These are phyloP conservation scores for Reinhardtius hippoglossoides DNA, from an alignment of 2,113 vertebrate genomes.

Conservation along the genomic window DNA sequence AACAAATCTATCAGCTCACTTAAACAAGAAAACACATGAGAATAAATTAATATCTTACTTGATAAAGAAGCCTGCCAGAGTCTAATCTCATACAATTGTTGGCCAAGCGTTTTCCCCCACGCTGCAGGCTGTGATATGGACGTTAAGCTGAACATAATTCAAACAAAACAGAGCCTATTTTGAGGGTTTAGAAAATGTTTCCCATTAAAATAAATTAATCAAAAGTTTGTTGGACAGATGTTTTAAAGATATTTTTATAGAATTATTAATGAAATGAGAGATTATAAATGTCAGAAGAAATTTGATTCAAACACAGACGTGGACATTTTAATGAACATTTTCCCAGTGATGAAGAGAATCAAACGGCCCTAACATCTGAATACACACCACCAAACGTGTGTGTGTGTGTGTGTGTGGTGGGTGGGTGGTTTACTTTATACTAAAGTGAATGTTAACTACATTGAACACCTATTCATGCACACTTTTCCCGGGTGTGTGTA, in stretches of 20 bases:
- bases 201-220: background rate
- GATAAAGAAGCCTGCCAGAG: constrained; percentile 42
- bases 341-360: constrained; percentile 32
- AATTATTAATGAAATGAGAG: background rate
- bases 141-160: constrained; percentile 17
- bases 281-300: background rate
- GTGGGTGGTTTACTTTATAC: background rate
- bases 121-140: constrained; percentile 11
- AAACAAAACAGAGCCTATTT: constrained; percentile 6
- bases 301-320: no score
- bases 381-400: constrained; percentile 20
- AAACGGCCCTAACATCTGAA: background rate
- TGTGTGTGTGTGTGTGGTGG: constrained; percentile 41
- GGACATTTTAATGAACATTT: constrained; percentile 36
- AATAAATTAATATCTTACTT: constrained; percentile 35
- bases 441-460: background rate
- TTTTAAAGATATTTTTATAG: constrained; percentile 14
- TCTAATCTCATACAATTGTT: constrained; percentile 29
- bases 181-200: constrained; percentile 25
- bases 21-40: constrained; percentile 16
- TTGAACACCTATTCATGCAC: constrained; percentile 6
- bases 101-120: background rate
- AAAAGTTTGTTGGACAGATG: constrained; percentile 5
- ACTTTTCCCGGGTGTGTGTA: constrained; percentile 8
- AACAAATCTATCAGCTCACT: constrained; percentile 31